Base-by-base conservation (phyloP, 2,888 invertebrate species). In the Lottia gigantea region DNA sequence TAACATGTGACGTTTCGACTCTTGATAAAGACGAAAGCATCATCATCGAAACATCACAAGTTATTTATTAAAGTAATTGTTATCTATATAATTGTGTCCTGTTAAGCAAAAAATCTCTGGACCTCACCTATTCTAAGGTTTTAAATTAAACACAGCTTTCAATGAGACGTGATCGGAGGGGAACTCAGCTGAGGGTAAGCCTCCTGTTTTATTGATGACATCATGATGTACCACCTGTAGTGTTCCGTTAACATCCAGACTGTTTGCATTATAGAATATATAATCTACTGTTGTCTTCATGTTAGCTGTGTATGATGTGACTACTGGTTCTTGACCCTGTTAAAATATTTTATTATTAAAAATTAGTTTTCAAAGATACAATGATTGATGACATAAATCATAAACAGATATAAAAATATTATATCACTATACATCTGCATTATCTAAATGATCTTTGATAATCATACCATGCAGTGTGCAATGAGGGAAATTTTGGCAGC, bases 131-230 rank as follows among this genome's bases (percentile, higher is more conserved):
- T 6, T 55, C 55, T 23, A 40, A 8, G 6, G 40, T 71, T 80
- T 81, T 70, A 86, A 83, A 67, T 79, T 74, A 45, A 84, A 74
- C 46, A 77, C 78, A 46, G 86, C 83, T 71, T 86, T 86, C 64
- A 87, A 68, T 23, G 87, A 87, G 55, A 88, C 74, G 72, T 88
- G 88, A 74, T 88, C 88, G n/a, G 87, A 87, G 55, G 88, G 87
- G 76, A 84, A 86, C 70, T 76, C 74, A 23, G 67, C 62, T 71
- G 79, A 81, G 14, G 88, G 88, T 66, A 85, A 81, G 12, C 84
- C 83, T 6, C 82, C 78, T 2, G 79, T 80, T 26, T 72, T 78
- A 62, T 76, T 76, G 25, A 85, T 72, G 26, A 71, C 75, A 16
- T 75, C 71, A 61, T 77, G 73, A 26, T 81, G 66, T 3, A 82